Conservation (phyloP, 2,797 vertebrate species). For the Antrozous pallidus region DNA sequence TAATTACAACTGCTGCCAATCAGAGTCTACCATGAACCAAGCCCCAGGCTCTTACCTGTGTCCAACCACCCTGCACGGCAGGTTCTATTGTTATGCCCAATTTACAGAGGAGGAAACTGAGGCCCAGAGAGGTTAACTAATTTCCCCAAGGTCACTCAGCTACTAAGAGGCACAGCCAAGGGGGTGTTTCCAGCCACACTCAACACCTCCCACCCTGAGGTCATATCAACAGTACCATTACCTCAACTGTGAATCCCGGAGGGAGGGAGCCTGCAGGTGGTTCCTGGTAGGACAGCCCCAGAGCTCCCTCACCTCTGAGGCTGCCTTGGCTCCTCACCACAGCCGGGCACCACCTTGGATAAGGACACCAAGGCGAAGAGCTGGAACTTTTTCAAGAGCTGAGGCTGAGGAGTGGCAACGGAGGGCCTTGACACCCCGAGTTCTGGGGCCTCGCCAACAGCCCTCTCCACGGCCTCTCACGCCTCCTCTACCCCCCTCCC, state of each 20-base stretch:
- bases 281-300: not conserved
- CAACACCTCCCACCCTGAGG: not conserved
- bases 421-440: not conserved
- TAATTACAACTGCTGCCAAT: not conserved
- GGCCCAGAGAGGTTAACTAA: not conserved
- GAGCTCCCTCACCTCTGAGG: not conserved
- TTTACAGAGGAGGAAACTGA: conserved; percentile 20
- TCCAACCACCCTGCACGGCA: not conserved
- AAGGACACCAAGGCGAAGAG: not conserved
- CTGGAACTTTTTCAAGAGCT: not conserved
- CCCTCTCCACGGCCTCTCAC: not conserved
- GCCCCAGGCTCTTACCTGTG: not conserved
- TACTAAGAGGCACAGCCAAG: not conserved
- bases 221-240: not conserved
- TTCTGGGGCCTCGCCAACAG: not conserved
- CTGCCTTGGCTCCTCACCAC: not conserved
- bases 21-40: not conserved
- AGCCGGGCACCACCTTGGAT: not conserved
- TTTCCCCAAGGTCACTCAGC: not conserved
- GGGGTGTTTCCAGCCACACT: not conserved
- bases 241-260: not conserved
- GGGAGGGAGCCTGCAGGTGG: not conserved
- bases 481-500: not conserved
- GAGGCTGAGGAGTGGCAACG: not conserved
- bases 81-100: not conserved